These are phyloP conservation scores for Diorhabda elongata DNA, from an alignment of 1,140 invertebrate species.

Conservation along the genomic window DNA sequence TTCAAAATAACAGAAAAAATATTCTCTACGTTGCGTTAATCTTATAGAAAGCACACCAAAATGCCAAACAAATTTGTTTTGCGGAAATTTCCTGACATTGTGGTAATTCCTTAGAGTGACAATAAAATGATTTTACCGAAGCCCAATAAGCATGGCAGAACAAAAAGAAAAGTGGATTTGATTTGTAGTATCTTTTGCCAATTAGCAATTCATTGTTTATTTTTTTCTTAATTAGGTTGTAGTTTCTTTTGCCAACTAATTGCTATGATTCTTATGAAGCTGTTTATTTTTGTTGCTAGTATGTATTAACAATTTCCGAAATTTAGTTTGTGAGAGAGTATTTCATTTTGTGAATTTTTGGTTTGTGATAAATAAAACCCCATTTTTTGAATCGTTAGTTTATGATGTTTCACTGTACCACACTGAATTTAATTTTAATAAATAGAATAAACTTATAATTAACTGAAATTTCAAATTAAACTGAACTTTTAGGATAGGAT, in stretches of 20 bases:
- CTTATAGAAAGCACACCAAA: conserved; percentile 2
- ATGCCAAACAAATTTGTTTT: conserved; percentile 6
- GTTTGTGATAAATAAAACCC: not conserved
- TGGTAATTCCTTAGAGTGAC: no score
- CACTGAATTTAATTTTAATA: not conserved
- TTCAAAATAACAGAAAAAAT: not conserved
- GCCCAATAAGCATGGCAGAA: no score
- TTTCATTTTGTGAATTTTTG: not conserved
- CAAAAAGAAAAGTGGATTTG: not conserved
- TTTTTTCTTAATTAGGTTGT: not conserved
- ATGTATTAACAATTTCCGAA: no score
- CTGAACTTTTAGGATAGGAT: not conserved
- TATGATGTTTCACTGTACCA: conserved; percentile 10
- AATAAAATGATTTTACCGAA: no score
- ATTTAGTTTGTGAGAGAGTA: not conserved
- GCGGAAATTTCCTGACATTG: not conserved
- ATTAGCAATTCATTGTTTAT: not conserved
- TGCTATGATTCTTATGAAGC: not conserved
- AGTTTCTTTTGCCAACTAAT: not conserved
- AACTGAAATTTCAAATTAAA: no score
- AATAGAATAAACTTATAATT: not conserved
- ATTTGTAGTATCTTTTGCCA: not conserved
- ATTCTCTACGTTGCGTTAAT: not conserved
- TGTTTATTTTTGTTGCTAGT: no score
- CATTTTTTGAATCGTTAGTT: not conserved